Base-by-base conservation (phyloP, 2,113 vertebrate species). In the Muntiacus muntjak region DNA sequence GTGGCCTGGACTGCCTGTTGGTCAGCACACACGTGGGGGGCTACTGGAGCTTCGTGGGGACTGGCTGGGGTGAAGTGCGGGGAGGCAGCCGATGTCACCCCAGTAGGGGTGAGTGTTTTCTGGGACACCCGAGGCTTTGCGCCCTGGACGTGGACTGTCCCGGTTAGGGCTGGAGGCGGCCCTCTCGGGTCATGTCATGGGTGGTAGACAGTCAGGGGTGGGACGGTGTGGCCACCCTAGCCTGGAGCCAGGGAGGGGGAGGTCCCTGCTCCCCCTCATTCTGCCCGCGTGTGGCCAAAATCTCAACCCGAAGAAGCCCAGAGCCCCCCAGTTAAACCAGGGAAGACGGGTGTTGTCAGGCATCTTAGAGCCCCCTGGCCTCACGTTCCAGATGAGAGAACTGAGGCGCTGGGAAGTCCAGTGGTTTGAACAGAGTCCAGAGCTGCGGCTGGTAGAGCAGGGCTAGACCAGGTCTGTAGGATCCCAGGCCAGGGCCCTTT, bases 361-460 rank as follows among this genome's bases (percentile, higher is more conserved):
- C 11, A 0, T 16, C 43, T 47, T 6, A 1, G 21, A 67, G 57
- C 19, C 90, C 13, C 9, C 50, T 5, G 16, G 19, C 45, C 23
- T 26, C 62, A 5, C 17, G 60, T 74, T 33, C 26, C n/a, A 13
- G 82, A 54, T 28, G n/a, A 10, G n/a, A 28, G 87, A 7, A 52
- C 43, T 0, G 23, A 71, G 54, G 62, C 7, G 4, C 60, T 30
- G 5, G n/a, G 15, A 50, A 28, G 12, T 1, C 6, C 6, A 47
- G 57, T 6, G 33, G 43, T 16, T 17, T 55, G 54, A 15, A 9
- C 64, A 78, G 62, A 30, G n/a, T n/a, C 30, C 60, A 25, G 7
- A 6, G 15, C 30, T 14, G n/a, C 0, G 1, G 23, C 40, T 0
- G 3, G 45, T 21, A n/a, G 25, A 47, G 19, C 7, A 6, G 58